Conservation (phyloP, 2,888 invertebrate genomes). For the Sarcophaga rosellei region DNA sequence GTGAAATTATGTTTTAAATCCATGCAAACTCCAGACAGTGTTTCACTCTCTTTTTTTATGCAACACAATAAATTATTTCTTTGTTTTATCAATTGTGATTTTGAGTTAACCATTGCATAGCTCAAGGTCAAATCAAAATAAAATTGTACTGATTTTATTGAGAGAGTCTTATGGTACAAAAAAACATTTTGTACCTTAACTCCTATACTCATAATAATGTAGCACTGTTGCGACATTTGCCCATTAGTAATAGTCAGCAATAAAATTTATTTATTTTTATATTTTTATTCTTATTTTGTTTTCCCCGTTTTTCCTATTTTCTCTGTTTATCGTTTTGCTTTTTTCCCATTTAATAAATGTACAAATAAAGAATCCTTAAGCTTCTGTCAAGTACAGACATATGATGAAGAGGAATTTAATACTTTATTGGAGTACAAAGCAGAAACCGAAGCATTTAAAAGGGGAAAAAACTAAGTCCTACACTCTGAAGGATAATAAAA, state of each 20-base stretch:
- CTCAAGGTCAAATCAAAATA: slow-evolving; percentile 20
- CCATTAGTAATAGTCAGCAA: slow-evolving; percentile 8
- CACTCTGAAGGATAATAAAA: too few species aligned
- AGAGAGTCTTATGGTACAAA: neutral
- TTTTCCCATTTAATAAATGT: slow-evolving; percentile 53
- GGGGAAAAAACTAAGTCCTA: neutral
- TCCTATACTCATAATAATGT: slow-evolving; percentile 36
- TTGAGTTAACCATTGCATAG: slow-evolving; percentile 8
- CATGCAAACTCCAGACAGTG: too few species aligned
- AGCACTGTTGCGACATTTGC: neutral
- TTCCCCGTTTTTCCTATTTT: neutral
- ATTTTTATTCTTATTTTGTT: neutral
- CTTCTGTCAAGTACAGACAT: slow-evolving; percentile 64
- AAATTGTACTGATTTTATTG: neutral
- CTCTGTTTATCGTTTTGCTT: too few species aligned
- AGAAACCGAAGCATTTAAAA: neutral
- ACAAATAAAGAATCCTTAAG: slow-evolving; percentile 64
- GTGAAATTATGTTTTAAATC: too few species aligned
- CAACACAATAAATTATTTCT: slow-evolving; percentile 27
- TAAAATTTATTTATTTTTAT: slow-evolving; percentile 43
- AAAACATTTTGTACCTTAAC: slow-evolving; percentile 22
- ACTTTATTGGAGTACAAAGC: slow-evolving; percentile 15
- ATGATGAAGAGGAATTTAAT: slow-evolving; percentile 67
- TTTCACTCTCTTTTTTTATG: too few species aligned
- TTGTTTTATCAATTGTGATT: slow-evolving; percentile 31